Evolutionary conservation across 1,140 invertebrate genomes (phyloP), one percentile per base, ranked within the genome.

Genomic region (Coelopa frigida): DNA sequence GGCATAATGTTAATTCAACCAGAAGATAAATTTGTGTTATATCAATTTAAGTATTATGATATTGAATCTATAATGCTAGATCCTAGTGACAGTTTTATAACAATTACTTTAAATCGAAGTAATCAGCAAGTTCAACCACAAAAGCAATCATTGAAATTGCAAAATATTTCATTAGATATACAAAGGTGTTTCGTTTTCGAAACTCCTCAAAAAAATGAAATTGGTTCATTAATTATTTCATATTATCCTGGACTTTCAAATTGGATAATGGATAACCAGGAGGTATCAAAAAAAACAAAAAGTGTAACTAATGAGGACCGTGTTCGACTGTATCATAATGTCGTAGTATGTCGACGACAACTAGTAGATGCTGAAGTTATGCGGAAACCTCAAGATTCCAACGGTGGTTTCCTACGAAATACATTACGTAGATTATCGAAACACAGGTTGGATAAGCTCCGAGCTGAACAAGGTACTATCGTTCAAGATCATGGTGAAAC

Each of bases 141-240:
- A 76, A 52, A 76, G 70, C 31, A 79, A 76, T 44, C 36, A 17
- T 17, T 24, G 15, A 51, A 48, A 12, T 54, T 53, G 12, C 44
- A 40, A 20, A 43, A 32, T 31, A 38, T 35, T 46, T 14, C 54
- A 11, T 33, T 53, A 14, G 83, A 78, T 56, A 77, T 77, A 33
- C 84, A 83, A 73, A 89, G 89, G 56, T 94, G 90, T 72, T 94
- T 93, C 68, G 91, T 95, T 12, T 93, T 96, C 62, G 92, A 95
- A 69, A 93, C 90, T 1, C 65, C 75, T 10, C 86, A 90, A 58
- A 94, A 94, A 65, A 78, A 83, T 52, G 91, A 94, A 73, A 92
- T 94, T 47, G 92, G 91, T 5, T 89, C 88, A 59, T 71, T 96
- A 18, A 92, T 95, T 54, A 87, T 90, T 3, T 91, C 89, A 31